Conservation (phyloP, 2,888 invertebrate species). For the Monochamus alternatus region DNA sequence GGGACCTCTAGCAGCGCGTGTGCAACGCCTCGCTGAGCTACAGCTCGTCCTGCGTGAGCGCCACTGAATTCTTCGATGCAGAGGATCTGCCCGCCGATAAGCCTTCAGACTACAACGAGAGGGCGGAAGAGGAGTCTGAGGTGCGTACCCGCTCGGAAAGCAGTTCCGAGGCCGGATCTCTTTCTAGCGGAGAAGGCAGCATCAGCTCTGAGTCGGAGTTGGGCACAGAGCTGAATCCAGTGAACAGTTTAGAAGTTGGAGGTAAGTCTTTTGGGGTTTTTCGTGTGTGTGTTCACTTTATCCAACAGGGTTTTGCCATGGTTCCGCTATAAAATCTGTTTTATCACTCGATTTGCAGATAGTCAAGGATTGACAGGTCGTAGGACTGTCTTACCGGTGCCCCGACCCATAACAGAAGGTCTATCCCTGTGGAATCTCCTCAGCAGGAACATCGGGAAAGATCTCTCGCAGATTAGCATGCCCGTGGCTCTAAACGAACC, state of each 20-base stretch:
- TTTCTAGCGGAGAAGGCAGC: conserved; percentile 80
- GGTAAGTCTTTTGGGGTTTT: conserved; percentile 52
- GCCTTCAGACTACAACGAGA: conserved; percentile 36
- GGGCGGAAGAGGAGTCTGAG: conserved; percentile 65
- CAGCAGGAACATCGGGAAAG: conserved; percentile 89
- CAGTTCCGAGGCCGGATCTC: conserved; percentile 81
- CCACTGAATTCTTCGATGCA: conserved; percentile 88
- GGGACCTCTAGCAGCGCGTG: conserved; percentile 71
- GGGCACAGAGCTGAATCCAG: conserved; percentile 71
- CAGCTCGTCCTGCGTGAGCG: conserved; percentile 84
- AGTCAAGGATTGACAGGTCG: conserved; percentile 71
- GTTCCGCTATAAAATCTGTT: not conserved
- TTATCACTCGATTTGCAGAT: conserved; percentile 49
- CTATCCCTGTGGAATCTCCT: conserved; percentile 86
- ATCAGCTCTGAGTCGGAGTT: conserved; percentile 77
- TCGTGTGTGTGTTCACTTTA: not conserved
- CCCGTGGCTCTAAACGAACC: conserved; percentile 91
- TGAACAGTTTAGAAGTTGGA: conserved; percentile 64
- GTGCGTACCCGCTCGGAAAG: conserved; percentile 74
- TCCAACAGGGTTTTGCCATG: too few relatives aligned
- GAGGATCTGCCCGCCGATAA: conserved; percentile 74
- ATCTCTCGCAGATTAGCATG: conserved; percentile 89
- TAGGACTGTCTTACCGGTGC: conserved; percentile 80
- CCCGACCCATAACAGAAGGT: conserved; percentile 83
- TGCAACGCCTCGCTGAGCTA: conserved; percentile 81